Base-by-base conservation (phyloP, 2,113 vertebrate species). In the Lepisosteus osseus region DNA sequence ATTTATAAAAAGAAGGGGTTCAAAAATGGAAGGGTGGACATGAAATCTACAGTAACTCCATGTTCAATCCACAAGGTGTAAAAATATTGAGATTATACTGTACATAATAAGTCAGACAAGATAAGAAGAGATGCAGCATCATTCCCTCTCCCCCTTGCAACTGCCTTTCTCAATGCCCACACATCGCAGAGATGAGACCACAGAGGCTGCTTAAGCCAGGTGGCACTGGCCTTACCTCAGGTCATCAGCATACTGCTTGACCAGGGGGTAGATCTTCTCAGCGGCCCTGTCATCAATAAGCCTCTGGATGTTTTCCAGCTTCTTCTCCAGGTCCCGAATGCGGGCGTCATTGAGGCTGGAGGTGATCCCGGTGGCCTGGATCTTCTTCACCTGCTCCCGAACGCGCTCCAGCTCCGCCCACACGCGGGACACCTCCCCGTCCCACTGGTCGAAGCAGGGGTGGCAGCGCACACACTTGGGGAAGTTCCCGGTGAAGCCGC, bases 361-460 rank as follows among this genome's bases (percentile, higher is more conserved):
- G 0, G 68, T 8, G 0, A 84, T 61, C 0, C 79, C 81, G 0
- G 79, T 86, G 15, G 92, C 85, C 76, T 59, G 54, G 63, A 96
- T 89, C 5, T 76, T 82, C 7, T 69, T 61, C 0, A 84, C 80
- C 0, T 74, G 73, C 3, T 72, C 56, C 62, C 81, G 73, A 40
- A 94, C 76, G 62, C 44, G 76, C 0, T 65, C 86, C 77, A 96
- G 83, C 70, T 87, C 59, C 0, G 83, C 74, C 47, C 0, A 78
- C 2, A 96, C 75, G 75, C 86, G 81, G 73, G 75, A 84, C 65
- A 95, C 65, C 0, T 67, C 51, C 0, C 75, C 78, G 15, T 96
- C 93, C 94, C 94, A 96, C 66, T 76, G 89, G 73, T 86, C 78
- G n/a, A 96, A 97, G 87, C 95, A 97, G 43, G 89, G 80, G 73